These are phyloP conservation scores for Pteruthius melanotis DNA, from an alignment of 2,113 vertebrate genomes.

Conservation along the genomic window DNA sequence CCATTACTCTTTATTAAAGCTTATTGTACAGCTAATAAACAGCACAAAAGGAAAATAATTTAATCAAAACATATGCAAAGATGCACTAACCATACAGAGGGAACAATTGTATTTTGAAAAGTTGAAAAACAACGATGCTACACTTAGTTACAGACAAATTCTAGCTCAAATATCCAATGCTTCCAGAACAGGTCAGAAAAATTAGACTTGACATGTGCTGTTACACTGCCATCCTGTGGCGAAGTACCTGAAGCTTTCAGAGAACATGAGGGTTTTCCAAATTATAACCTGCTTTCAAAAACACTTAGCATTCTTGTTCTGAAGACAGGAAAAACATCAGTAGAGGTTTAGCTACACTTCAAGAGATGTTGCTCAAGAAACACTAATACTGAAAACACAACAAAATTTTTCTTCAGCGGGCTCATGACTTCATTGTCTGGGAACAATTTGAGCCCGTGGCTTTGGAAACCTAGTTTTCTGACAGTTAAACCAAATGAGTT, in stretches of 20 bases:
- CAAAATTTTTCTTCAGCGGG: background rate
- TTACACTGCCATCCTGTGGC: slow-evolving; percentile 28
- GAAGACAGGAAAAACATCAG: background rate
- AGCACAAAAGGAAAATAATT: background rate
- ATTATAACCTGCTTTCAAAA: background rate
- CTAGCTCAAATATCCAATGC: background rate
- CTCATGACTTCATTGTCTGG: background rate
- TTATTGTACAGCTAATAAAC: background rate
- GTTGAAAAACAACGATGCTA: background rate
- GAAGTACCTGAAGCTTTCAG: background rate
- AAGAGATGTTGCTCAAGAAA: background rate
- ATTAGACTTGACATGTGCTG: background rate
- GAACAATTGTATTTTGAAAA: background rate
- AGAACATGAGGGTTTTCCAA: background rate
- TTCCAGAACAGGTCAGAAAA: background rate
- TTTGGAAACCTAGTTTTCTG: background rate
- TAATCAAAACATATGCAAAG: background rate
- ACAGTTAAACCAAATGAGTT: background rate
- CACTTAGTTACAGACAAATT: background rate
- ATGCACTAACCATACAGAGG: background rate
- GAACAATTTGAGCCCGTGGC: background rate
- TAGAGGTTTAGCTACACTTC: background rate
- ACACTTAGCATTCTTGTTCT: background rate
- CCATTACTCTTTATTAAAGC: background rate
- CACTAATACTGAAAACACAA: background rate